Base-by-base conservation (phyloP, 2,797 vertebrate genomes). In the Esox masquinongy region DNA sequence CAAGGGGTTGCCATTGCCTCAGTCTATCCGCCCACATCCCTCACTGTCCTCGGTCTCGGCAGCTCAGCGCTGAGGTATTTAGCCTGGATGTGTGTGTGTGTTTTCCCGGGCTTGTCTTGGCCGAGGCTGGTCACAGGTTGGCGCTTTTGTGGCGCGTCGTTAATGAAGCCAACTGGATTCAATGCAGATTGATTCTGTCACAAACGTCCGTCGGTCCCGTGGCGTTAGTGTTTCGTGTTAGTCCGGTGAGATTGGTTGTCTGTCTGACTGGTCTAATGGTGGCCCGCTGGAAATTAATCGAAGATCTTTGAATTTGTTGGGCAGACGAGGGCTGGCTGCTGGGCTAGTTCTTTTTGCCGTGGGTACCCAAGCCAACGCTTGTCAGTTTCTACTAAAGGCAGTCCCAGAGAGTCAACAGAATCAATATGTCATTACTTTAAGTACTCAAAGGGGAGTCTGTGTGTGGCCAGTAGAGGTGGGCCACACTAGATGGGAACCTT, bases 91-190 rank as follows among this genome's bases (percentile, higher is more conserved):
- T 88, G 87, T 77, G 69, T 53, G n/a, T n/a, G n/a, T n/a, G n/a
- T 15, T n/a, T 49, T 39, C 5, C 24, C 2, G 50, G 8, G 31
- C 19, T 22, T 12, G 9, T 19, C 19, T 61, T 50, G 67, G 6
- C 70, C n/a, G 26, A 56, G 24, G 63, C 22, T 17, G 47, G 22
- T 24, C 22, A 11, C 49, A 14, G 39, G 51, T 74, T 49, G 73
- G 51, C 22, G 9, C 1, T 26, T 47, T 2, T 66, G 74, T 78
- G 73, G 73, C 69, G 77, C 11, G 56, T 76, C 83, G 82, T 86
- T 82, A 78, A 85, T 82, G 78, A 76, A 87, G 87, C 91, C 87
- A 77, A 84, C 86, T 89, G 84, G 75, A 87, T 86, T 90, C 83
- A 83, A 73, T 74, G 74, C 79, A 80, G 51, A 72, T 77, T 88